These are phyloP conservation scores for Heliangelus exortis DNA, from an alignment of 2,797 vertebrate species.

Conservation along the genomic window DNA sequence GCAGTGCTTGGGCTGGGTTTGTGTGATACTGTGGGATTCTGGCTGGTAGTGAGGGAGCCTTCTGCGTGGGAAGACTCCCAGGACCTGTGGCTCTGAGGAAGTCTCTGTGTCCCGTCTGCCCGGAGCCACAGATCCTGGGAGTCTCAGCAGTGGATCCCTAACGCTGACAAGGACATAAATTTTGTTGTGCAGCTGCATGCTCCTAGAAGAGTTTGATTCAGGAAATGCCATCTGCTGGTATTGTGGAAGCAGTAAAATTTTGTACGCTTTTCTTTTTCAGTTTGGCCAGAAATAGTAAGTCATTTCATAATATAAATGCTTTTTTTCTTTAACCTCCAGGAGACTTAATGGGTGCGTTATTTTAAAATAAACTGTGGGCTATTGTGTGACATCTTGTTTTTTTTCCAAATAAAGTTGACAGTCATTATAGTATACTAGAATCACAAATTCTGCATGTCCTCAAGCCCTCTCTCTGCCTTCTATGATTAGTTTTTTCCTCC, in stretches of 20 bases:
- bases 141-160: not conserved
- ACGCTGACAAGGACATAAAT: conserved; percentile 61
- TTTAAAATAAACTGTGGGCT: not conserved
- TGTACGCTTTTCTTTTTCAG: not conserved
- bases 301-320: not conserved
- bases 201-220: conserved; percentile 40
- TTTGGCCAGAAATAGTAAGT: conserved; percentile 18
- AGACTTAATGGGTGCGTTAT: not conserved
- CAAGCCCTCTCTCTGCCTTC: not conserved
- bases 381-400: not conserved
- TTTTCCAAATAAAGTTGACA: not conserved
- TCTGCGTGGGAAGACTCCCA: not conserved
- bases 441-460: not conserved
- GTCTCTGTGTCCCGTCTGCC: not conserved
- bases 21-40: not conserved
- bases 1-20: not conserved
- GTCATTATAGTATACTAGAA: not conserved
- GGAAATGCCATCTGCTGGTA: conserved; percentile 60
- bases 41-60: not conserved
- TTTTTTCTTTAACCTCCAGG: not conserved
- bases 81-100: not conserved
- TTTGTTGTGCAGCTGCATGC: conserved; percentile 51
- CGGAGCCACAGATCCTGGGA: not conserved
- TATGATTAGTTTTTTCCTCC: not conserved
- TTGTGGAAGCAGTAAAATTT: conserved; percentile 31